A percentile compares a stretch with the other conserved stretches of the same genome.
Evolutionary conservation across 2,113 vertebrate species (phyloP).

Genomic region (Myotis yumanensis): DNA sequence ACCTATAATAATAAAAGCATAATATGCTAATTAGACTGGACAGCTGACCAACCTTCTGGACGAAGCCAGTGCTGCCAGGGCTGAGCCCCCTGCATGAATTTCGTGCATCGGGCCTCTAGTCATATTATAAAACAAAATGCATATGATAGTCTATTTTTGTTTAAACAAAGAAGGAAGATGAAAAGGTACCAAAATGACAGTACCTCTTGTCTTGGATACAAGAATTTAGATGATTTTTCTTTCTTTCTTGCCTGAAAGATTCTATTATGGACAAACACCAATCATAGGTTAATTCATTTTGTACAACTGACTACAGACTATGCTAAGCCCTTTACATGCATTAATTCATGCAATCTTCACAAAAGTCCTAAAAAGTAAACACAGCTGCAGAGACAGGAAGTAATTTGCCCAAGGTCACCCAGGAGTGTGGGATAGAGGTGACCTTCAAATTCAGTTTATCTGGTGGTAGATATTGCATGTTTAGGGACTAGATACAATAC

Average conservation of each 20-base stretch:
- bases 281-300: conserved; percentile 28
- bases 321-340: neutral
- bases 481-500: neutral
- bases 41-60: no score
- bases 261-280: neutral
- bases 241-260: neutral
- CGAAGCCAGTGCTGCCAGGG: no score
- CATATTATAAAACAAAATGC: neutral
- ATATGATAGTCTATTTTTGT: neutral
- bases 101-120: no score
- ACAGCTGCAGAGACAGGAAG: neutral
- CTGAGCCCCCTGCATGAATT: no score
- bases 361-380: neutral
- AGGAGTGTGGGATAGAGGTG: neutral
- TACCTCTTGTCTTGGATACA: neutral
- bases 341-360: neutral
- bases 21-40: no score
- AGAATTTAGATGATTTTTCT: neutral
- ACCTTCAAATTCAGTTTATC: neutral
- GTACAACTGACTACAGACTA: neutral
- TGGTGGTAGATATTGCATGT: neutral
- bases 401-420: neutral
- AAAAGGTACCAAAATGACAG: neutral
- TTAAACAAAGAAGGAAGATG: conserved; percentile 14
- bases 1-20: no score